Evolutionary conservation across 2,113 vertebrate genomes (phyloP).

Genomic region (Anguilla rostrata): DNA sequence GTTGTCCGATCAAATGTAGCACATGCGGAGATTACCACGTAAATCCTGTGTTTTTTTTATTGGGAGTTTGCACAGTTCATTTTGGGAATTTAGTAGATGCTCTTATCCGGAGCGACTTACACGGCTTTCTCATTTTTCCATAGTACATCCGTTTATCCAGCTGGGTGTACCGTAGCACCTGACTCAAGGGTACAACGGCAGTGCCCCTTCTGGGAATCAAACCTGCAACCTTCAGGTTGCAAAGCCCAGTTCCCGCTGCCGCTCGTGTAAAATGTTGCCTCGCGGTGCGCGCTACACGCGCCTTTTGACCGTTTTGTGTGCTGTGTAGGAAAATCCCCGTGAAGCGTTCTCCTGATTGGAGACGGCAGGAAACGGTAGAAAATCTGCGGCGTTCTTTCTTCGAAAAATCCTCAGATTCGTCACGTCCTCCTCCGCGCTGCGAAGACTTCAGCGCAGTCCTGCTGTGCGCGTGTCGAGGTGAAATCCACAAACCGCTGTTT

Average conservation of each 20-base stretch:
- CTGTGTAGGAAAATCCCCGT: background rate
- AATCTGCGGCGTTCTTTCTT: background rate
- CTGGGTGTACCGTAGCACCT: too few relatives aligned
- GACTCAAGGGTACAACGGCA: too few relatives aligned
- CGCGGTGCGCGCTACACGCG: too few relatives aligned
- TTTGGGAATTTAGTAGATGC: background rate
- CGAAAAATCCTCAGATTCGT: background rate
- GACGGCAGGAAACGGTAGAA: background rate
- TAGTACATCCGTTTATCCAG: background rate
- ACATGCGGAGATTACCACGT: background rate
- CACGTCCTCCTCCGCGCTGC: background rate
- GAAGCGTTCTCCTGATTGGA: background rate
- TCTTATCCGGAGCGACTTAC: background rate
- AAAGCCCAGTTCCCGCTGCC: too few relatives aligned
- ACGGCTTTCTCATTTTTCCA: too few relatives aligned
- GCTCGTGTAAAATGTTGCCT: too few relatives aligned
- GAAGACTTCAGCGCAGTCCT: background rate
- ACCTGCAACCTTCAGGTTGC: too few relatives aligned
- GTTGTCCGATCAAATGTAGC: background rate
- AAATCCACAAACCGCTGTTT: constrained; percentile 1
- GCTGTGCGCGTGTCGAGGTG: background rate
- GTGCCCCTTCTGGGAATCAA: too few relatives aligned
- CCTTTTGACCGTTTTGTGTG: too few relatives aligned
- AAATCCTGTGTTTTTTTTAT: background rate
- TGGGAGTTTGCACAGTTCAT: background rate